Base-by-base conservation (phyloP, 2,797 vertebrate species). In the Cryptoblepharus egeriae region DNA sequence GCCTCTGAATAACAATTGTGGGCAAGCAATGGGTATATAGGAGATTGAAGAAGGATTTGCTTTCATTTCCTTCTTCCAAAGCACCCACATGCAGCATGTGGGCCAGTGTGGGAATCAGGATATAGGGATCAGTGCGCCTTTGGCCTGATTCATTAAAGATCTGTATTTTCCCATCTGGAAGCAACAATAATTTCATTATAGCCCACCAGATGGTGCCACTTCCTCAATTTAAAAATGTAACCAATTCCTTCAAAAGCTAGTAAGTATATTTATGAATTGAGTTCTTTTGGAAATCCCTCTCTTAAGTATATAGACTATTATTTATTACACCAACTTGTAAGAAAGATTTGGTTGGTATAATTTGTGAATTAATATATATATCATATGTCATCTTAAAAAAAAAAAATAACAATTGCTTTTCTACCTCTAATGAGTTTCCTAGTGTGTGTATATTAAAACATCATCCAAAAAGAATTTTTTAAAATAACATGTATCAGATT, bases 181-280 rank as follows among this genome's bases (percentile, higher is more conserved):
- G 13, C 24, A 57, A 81, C 30, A 61, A 0, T 57, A n/a, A 11
- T 85, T 86, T 88, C 71, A 32, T 64, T 88, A 83, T 81, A 22
- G 85, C 12, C 92, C 92, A 93, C 90, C 84, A 92, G 92, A 85
- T 94, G 94, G 93, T 87, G 91, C 92, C 81, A 84, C 74, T 85
- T 86, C 79, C 85, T 87, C 78, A 80, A 70, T 1, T 74, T 87
- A 85, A 88, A 90, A 30, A n/a, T 52, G 5, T 1, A 64, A n/a
- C 80, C 75, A 85, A 28, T 8, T 58, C 70, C 78, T 71, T 22
- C 30, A 55, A 68, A 86, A 92, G 32, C 0, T 0, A 0, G 32
- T 85, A 87, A 90, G 70, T 18, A 70, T n/a, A 68, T 80, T 63
- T 45, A 8, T 0, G 0, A 76, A 85, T 85, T 80, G 61, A 77